phyloP scores from a whole-genome alignment of 1,140 invertebrate genomes.

The Listronotus oregonensis region DNA sequence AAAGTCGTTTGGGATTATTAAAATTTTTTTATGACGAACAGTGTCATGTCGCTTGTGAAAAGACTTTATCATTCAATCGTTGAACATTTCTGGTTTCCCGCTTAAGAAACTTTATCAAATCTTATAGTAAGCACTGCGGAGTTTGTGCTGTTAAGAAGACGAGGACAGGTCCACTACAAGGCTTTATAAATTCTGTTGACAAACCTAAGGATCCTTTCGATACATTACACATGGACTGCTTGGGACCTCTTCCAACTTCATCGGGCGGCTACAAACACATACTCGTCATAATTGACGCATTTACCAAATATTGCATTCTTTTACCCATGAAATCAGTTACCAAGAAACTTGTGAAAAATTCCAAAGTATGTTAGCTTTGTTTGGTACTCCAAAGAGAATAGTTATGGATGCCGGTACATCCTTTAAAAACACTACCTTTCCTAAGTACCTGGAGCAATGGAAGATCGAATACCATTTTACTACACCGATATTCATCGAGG shows the following conservation, averaged over 20 bases:
- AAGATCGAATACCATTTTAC: too few species aligned
- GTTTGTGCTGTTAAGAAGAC: constrained; percentile 41
- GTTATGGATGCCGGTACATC: too few species aligned
- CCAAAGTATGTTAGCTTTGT: too few species aligned
- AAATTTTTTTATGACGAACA: constrained; percentile 49
- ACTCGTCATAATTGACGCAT: constrained; percentile 52
- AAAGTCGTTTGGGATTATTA: constrained; percentile 41
- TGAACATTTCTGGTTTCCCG: constrained; percentile 47
- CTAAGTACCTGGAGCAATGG: too few species aligned
- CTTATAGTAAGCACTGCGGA: constrained; percentile 42
- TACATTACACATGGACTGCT: neutral
- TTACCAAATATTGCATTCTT: constrained; percentile 24
- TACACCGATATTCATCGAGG: too few species aligned
- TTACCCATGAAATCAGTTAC: neutral
- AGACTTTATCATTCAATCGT: constrained; percentile 44
- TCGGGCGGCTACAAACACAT: neutral
- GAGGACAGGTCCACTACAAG: constrained; percentile 46
- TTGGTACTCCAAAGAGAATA: too few species aligned
- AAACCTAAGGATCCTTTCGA: constrained; percentile 25
- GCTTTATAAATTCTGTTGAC: constrained; percentile 44
- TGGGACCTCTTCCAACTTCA: neutral
- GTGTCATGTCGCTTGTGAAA: constrained; percentile 45
- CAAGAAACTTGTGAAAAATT: neutral
- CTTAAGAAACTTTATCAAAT: constrained; percentile 27
- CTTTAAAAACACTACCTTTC: too few species aligned